Evolutionary conservation across 2,797 vertebrate genomes (phyloP), one percentile per base, ranked within the genome.

Genomic region (Sylvia borin): DNA sequence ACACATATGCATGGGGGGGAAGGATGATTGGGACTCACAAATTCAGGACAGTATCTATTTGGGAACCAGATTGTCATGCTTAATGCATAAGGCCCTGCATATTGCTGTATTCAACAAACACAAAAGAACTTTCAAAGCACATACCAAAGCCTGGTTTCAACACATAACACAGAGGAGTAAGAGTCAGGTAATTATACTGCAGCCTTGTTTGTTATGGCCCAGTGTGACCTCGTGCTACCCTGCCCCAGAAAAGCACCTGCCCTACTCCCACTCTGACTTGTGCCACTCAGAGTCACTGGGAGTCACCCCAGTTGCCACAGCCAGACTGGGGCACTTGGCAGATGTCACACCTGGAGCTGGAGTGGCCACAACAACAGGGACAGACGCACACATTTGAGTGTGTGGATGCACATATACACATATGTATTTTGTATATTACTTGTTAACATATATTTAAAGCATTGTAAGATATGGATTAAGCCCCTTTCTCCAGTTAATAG

Each of bases 1-100:
- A 14, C 18, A 16, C 24, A 27, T 53, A 57, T 25, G 31, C 0
- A 0, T 16, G 9, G 21, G 38, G 12, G 79, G 25, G n/a, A 71
- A 62, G 36, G 24, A 73, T 78, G 66, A 71, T 11, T 29, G 7
- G 31, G 72, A 53, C 34, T 79, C 65, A 62, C 0, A 82, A 94
- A 93, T 54, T 61, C 92, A 92, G 71, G 38, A 71, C n/a, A 86
- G 21, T 19, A 62, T 65, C 65, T 83, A 68, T 68, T 54, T 72
- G 54, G 75, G 75, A 96, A 83, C 13, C 66, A 91, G 68, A 91
- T 51, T 89, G 40, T 86, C 51, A 42, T 72, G 66, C 42, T 87
- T 87, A 60, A 91, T 47, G n/a, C 50, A 31, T 88, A 77, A 91
- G 68, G 45, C n/a, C 42, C 57, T 80, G 25, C 45, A 62, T 57